Percentiles rank a stretch among this genome's conserved stretches.
Evolutionary conservation across 2,797 vertebrate species (phyloP).

Genomic region (Champsocephalus esox): DNA sequence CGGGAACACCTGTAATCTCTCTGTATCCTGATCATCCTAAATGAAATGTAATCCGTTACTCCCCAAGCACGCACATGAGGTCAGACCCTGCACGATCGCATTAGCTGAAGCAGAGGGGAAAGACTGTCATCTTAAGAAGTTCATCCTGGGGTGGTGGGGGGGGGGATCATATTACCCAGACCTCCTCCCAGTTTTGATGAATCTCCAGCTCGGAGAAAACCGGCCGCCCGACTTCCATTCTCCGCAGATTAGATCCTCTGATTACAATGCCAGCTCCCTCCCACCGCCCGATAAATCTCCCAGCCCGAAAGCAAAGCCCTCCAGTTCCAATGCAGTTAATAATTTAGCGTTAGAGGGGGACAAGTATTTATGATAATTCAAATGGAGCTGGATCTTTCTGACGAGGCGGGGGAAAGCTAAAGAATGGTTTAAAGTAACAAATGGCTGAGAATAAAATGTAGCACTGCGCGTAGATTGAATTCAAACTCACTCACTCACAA

Average conservation of each 20-base stretch:
- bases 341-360: constrained; percentile 77
- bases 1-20: too few species aligned
- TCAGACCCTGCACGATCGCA: constrained; percentile 63
- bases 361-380: constrained; percentile 78
- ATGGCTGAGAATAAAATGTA: constrained; percentile 50
- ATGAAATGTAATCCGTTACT: too few species aligned
- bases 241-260: constrained; percentile 84
- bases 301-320: constrained; percentile 78
- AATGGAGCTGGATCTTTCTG: constrained; percentile 59
- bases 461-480: constrained; percentile 47
- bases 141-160: constrained; percentile 17
- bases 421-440: constrained; percentile 63
- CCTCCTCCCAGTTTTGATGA: constrained; percentile 81
- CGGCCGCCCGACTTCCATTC: constrained; percentile 81
- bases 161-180: constrained; percentile 75
- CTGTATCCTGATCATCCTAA: too few species aligned
- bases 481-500: constrained; percentile 15
- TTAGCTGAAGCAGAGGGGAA: constrained; percentile 61
- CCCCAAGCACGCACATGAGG: constrained; percentile 41
- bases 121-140: constrained; percentile 64
- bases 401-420: constrained; percentile 52
- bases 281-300: constrained; percentile 86
- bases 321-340: constrained; percentile 84
- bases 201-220: constrained; percentile 80
- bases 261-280: constrained; percentile 84